Conservation (phyloP, 2,113 vertebrate genomes). For the Setophaga kirtlandii region DNA sequence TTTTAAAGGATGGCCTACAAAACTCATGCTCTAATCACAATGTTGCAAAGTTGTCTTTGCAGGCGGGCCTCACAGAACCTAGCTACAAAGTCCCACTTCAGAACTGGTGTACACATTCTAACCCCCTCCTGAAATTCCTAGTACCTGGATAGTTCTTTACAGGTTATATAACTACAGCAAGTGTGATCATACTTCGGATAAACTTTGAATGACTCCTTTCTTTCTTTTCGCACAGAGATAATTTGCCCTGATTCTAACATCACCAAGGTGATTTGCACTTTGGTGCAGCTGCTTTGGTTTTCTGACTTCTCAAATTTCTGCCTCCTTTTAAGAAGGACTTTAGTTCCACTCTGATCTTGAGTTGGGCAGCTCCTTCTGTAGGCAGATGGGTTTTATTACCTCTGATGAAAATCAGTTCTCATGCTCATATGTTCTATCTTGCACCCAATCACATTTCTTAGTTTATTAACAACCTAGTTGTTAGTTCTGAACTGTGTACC, state of each 20-base stretch:
- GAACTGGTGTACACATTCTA: background rate
- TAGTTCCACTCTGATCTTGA: background rate
- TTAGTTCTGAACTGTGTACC: background rate
- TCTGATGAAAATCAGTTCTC: background rate
- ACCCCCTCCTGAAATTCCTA: background rate
- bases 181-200: background rate
- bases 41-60: background rate
- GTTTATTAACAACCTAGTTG: background rate
- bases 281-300: background rate
- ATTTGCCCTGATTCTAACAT: background rate
- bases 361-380: background rate
- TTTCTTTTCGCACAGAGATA: background rate
- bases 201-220: background rate
- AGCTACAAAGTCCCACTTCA: background rate
- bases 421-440: background rate
- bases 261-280: background rate
- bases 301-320: background rate
- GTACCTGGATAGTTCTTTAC: background rate
- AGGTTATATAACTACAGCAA: background rate
- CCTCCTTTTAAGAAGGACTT: background rate
- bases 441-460: background rate
- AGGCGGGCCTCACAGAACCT: background rate
- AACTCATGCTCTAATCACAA: background rate
- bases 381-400: background rate
- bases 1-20: fast-evolving